phyloP scores from a whole-genome alignment of 2,113 vertebrate species.

The Triplophysa tibetana region DNA sequence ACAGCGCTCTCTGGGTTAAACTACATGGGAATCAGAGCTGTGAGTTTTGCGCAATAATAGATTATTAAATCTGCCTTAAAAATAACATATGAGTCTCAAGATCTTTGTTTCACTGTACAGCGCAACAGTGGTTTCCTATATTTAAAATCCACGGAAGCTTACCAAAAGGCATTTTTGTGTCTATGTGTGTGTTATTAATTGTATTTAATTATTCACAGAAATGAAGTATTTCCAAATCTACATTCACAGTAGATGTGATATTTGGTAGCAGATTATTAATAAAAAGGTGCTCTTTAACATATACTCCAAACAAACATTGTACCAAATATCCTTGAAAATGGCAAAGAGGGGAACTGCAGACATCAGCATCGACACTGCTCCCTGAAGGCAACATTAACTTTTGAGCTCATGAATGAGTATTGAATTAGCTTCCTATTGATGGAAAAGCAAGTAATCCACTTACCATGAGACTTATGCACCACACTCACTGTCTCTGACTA shows the following conservation, averaged over 20 bases:
- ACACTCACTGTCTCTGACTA: constrained; percentile 11
- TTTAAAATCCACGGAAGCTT: background rate
- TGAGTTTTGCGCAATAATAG: background rate
- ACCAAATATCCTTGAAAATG: constrained; percentile 28
- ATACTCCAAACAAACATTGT: constrained; percentile 18
- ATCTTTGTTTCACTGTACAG: background rate
- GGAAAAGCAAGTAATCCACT: constrained; percentile 14
- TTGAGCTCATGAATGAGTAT: constrained; percentile 30
- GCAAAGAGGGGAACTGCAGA: constrained; percentile 10
- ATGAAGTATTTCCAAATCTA: background rate
- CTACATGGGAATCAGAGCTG: constrained; percentile 33
- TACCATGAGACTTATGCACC: constrained; percentile 10
- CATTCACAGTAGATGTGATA: background rate
- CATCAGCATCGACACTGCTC: constrained; percentile 28
- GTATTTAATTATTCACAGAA: too few species aligned
- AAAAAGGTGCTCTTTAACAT: constrained; percentile 1
- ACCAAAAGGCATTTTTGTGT: background rate
- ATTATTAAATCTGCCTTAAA: background rate
- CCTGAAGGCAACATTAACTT: constrained; percentile 46
- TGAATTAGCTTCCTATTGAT: constrained; percentile 38
- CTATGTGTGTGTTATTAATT: background rate
- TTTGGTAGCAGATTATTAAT: background rate
- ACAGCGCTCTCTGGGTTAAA: background rate
- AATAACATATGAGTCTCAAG: background rate
- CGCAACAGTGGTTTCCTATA: background rate